Percentiles rank a stretch among this genome's conserved stretches.
Conservation (phyloP, 2,113 vertebrate genomes). For the Aldabrachelys gigantea region DNA sequence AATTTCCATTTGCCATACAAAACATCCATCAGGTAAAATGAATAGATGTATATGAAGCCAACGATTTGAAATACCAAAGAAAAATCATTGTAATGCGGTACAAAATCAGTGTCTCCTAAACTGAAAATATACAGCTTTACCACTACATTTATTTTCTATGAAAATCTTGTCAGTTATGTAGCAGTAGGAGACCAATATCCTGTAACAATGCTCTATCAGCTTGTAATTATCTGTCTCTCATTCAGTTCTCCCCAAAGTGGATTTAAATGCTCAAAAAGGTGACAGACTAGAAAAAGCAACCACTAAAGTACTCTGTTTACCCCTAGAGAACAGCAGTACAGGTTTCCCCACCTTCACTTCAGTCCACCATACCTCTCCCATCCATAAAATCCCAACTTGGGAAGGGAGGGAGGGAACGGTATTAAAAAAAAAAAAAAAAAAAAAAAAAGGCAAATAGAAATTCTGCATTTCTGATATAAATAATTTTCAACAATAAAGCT, state of each 20-base stretch:
- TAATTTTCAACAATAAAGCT: background rate
- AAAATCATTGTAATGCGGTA: background rate
- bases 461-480: background rate
- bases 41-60: conserved; percentile 12
- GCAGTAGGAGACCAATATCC: background rate
- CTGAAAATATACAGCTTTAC: background rate
- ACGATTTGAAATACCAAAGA: background rate
- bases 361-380: background rate
- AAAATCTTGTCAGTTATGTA: background rate
- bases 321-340: background rate
- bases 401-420: background rate
- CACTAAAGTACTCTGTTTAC: background rate
- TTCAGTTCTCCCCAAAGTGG: background rate
- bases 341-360: background rate
- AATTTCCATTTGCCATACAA: background rate
- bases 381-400: background rate
- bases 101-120: background rate
- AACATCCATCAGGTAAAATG: conserved; percentile 16
- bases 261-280: fast-evolving
- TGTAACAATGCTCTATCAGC: background rate
- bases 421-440: background rate
- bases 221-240: background rate
- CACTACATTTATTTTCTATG: background rate
- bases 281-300: background rate
- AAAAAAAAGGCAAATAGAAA: background rate